Evolutionary conservation across 2,113 vertebrate species (phyloP), one percentile per base, ranked within the genome.

Genomic region (Gallinago media): DNA sequence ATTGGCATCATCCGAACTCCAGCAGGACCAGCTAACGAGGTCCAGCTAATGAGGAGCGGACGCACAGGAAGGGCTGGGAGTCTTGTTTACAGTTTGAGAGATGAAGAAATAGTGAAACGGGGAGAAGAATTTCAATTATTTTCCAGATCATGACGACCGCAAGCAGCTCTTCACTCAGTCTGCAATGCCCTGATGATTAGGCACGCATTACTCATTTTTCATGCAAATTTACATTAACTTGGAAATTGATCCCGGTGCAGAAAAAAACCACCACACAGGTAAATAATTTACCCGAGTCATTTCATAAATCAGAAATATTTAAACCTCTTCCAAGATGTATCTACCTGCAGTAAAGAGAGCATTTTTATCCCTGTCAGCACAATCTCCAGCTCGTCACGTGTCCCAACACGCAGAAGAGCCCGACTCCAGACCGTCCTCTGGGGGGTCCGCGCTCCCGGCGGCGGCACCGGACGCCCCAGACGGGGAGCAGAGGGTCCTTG

Each of bases 391-490:
- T 21, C 4, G 10, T 29, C 54, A 72, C 14, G 12, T 16, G 17
- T 47, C 27, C 15, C 8, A 88, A 55, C 46, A 42, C 25, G 32
- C 67, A 75, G 59, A 65, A 42, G 10, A 3, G 8, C 12, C 32
- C 12, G 16, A 5, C 58, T 89, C 76, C 40, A 25, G 68, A 21
- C 76, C 9, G 19, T 11, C 62, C 22, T 26, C 54, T 12, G 50
- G 17, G 42, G 38, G 31, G 56, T 29, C 72, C 20, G 58, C 8
- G 61, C 40, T 70, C 67, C 26, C 49, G 16, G 1, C 20, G 1
- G 15, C 34, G 12, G 2, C 9, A 12, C 4, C 7, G 4, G 17
- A 46, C 6, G 15, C 9, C 36, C 36, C 8, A 11, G n/a, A 11
- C 12, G 5, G 38, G 19, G 49, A 14, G 8, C 11, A 7, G 27